Base-by-base conservation (phyloP, 1,140 invertebrate species). In the Nephotettix cincticeps region DNA sequence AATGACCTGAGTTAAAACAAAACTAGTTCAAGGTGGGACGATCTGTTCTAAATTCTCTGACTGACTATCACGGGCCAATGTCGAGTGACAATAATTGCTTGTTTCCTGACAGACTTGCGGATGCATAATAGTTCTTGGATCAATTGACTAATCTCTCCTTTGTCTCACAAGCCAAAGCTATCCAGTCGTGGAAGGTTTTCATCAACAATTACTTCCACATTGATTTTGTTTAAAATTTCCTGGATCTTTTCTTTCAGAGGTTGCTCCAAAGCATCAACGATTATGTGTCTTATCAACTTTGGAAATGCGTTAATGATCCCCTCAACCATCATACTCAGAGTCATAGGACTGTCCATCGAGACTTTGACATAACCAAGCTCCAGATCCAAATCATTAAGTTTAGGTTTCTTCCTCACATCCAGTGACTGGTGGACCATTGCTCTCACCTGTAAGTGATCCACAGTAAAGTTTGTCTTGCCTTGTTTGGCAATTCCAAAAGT, bases 261-360 rank as follows among this genome's bases (percentile, higher is more conserved):
- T 64, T 86, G 86, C 80, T 94, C 92, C 11, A 93, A 78, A 3
- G 91, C 90, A 77, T 93, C 91, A 85, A 93, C 91, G 71, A 94
- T 93, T 80, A 93, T 90, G 80, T 93, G 91, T 74, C 93, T 84
- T 65, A 95, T 81, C 45, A 94, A 79, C 83, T 94, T 93, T 0
- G 93, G 92, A 40, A 94, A 73, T 70, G 93, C 82, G 79, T 94
- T 95, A 0, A 94, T 83, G 0, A 82, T 85, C 66, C 90, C 88
- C 80, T 94, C 92, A 54, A 93, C 82, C 1, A 91, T 74, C 77
- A 93, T 93, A 80, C 94, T 92, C 11, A 93, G 66, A 0, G 90
- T 93, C 36, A 92, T 92, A 0, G 90, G 89, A 11, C 73, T 27
- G 3, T 92, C 92, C 74, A 93, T 80, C 25, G 78, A 72, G 29